Evolutionary conservation across 2,888 invertebrate genomes (phyloP).

Genomic region (Ephialtes manifestator): DNA sequence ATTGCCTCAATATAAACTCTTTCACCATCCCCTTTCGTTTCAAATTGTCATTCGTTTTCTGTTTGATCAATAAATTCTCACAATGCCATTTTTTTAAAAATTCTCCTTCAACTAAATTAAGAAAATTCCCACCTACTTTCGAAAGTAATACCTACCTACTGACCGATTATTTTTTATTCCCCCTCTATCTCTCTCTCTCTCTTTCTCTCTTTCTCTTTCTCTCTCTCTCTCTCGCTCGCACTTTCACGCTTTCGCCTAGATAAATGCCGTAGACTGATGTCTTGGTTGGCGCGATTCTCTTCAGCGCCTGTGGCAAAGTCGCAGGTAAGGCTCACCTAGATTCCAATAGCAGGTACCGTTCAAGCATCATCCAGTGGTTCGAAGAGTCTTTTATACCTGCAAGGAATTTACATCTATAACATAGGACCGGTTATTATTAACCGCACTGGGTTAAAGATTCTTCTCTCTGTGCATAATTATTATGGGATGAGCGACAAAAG

Average conservation of each 20-base stretch:
- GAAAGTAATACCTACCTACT: constrained; percentile 56
- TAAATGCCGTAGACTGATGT: constrained; percentile 25
- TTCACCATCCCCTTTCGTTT: background rate
- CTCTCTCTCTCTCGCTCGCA: constrained; percentile 58
- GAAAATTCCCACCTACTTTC: constrained; percentile 40
- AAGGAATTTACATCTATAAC: constrained; percentile 10
- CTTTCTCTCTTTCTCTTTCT: background rate
- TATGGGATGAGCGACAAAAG: background rate
- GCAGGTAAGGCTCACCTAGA: constrained; percentile 59
- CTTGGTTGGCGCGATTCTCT: constrained; percentile 12
- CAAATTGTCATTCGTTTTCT: background rate
- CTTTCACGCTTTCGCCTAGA: constrained; percentile 60
- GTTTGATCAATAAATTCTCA: background rate
- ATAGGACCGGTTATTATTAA: background rate
- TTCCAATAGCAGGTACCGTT: constrained; percentile 63
- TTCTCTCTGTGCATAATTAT: background rate
- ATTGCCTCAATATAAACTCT: too few relatives aligned
- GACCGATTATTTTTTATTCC: constrained; percentile 53
- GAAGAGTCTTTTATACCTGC: constrained; percentile 1
- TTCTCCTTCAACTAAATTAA: background rate
- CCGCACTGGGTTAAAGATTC: background rate
- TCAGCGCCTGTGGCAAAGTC: constrained; percentile 35
- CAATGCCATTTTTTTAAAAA: background rate
- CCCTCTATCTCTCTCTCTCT: too few relatives aligned
- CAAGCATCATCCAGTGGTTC: constrained; percentile 42